Evolutionary conservation across 2,888 invertebrate genomes (phyloP).

Genomic region (Drosophila fulvimacula): DNA sequence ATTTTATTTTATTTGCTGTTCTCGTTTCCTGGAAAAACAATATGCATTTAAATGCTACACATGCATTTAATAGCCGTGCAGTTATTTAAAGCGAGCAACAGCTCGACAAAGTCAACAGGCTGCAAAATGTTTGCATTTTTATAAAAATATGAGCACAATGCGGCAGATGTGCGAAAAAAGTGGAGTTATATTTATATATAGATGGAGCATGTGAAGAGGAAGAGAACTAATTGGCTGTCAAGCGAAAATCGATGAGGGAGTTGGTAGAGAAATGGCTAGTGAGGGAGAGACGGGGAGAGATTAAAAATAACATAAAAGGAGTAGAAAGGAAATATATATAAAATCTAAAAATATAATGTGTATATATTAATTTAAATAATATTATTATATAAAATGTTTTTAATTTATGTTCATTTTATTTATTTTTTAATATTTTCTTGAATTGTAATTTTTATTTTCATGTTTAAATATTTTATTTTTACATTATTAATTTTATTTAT

Average conservation of each 20-base stretch:
- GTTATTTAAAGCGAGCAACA: slow-evolving; percentile 55
- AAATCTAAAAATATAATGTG: too few species aligned
- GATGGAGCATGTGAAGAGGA: neutral
- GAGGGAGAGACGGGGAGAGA: neutral
- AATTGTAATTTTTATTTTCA: too few species aligned
- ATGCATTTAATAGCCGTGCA: slow-evolving; percentile 51
- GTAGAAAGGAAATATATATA: neutral
- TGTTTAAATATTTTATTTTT: too few species aligned
- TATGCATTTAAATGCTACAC: slow-evolving; percentile 51
- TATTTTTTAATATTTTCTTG: neutral
- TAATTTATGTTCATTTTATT: too few species aligned
- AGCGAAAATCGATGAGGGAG: neutral
- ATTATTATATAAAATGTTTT: too few species aligned
- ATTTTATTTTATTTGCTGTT: neutral
- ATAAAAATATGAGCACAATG: slow-evolving; percentile 19
- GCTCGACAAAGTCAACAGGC: slow-evolving; percentile 20
- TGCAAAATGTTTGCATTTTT: slow-evolving; percentile 29
- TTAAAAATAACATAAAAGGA: neutral
- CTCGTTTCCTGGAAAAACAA: slow-evolving; percentile 30
- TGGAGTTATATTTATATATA: neutral
- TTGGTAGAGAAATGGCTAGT: too few species aligned
- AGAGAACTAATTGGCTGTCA: slow-evolving; percentile 1
- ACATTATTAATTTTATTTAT: too few species aligned
- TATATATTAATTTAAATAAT: too few species aligned
- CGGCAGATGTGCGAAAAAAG: slow-evolving; percentile 7